Base-by-base conservation (phyloP, 2,888 invertebrate genomes). In the Iphiclides podalirius region DNA sequence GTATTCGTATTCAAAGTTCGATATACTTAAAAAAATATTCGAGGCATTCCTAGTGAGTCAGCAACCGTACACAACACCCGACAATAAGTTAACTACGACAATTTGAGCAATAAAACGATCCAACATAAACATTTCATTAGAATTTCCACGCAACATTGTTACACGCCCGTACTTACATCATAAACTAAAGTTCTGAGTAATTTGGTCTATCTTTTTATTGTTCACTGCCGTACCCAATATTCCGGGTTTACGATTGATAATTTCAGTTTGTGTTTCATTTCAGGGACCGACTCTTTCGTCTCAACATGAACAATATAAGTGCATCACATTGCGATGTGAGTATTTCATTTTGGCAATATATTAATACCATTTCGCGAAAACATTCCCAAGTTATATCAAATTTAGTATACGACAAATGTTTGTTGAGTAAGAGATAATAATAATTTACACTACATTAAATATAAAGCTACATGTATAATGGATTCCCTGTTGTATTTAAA, bases 241-340 rank as follows among this genome's bases (percentile, higher is more conserved):
- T 74, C 63, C 55, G 53, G 58, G 60, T 58, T 67, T 61, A 57
- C 59, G 55, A 38, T 46, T 35, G 14, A 28, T 69, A 64, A 64
- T 65, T 61, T 62, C 41, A 49, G 57, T 52, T 52, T 52, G 60
- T 13, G 3, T 67, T 68, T 76, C 79, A 72, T 94, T 93, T 38
- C 93, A 95, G 95, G 95, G 95, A 95, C 81, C 94, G 94, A 68
- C 90, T 95, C 63, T 95, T 93, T 87, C 89, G 94, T 71, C 90
- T 95, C 70, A 95, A 95, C 81, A 90, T 95, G 82, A 94, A 94
- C 90, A 95, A 95, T 84, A 95, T 96, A 80, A 95, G 94, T 81
- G 92, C 94, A 71, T 94, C 95, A 58, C 93, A 93, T 76, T 95
- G 95, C 79, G 95, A 95, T 90, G 95, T 88, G 72, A 80, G 83